Percentiles rank a stretch among this genome's conserved stretches.
Conservation (phyloP, 2,797 vertebrate species). For the Acanthurus tractus region DNA sequence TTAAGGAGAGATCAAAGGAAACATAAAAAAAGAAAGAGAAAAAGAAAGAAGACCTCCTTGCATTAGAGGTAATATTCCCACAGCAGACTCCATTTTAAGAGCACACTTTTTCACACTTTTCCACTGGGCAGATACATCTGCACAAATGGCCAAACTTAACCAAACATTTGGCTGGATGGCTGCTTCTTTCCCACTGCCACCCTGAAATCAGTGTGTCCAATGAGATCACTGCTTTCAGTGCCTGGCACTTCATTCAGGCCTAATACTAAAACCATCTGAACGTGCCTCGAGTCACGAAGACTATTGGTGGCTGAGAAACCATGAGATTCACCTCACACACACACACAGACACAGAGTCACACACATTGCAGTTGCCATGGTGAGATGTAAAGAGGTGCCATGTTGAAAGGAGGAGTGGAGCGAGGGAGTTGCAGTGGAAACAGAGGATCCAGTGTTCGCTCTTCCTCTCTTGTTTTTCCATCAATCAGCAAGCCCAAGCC, state of each 20-base stretch:
- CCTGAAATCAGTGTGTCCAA: constrained; percentile 53
- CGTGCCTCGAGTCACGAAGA: constrained; percentile 77
- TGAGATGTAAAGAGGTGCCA: constrained; percentile 83
- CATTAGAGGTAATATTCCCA: constrained; percentile 35
- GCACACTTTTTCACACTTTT: constrained; percentile 50
- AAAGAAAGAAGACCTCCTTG: not conserved
- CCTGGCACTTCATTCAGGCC: constrained; percentile 73
- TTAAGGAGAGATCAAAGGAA: not conserved
- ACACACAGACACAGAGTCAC: constrained; percentile 35
- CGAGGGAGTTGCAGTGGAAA: constrained; percentile 73
- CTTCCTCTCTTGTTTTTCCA: constrained; percentile 69
- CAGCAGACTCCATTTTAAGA: constrained; percentile 39
- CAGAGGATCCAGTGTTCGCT: constrained; percentile 81
- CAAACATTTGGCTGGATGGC: constrained; percentile 47
- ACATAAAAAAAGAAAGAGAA: not conserved
- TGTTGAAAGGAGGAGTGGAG: constrained; percentile 78
- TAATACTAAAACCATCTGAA: constrained; percentile 77
- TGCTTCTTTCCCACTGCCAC: constrained; percentile 55
- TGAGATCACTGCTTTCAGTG: constrained; percentile 65
- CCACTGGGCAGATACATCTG: constrained; percentile 43
- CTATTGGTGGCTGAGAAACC: constrained; percentile 64
- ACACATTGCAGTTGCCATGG: constrained; percentile 81
- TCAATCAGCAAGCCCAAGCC: constrained; percentile 65
- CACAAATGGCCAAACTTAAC: constrained; percentile 44
- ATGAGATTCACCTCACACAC: constrained; percentile 69